These are phyloP conservation scores for Microdon myrmicae DNA, from an alignment of 2,888 invertebrate genomes.

Conservation along the genomic window DNA sequence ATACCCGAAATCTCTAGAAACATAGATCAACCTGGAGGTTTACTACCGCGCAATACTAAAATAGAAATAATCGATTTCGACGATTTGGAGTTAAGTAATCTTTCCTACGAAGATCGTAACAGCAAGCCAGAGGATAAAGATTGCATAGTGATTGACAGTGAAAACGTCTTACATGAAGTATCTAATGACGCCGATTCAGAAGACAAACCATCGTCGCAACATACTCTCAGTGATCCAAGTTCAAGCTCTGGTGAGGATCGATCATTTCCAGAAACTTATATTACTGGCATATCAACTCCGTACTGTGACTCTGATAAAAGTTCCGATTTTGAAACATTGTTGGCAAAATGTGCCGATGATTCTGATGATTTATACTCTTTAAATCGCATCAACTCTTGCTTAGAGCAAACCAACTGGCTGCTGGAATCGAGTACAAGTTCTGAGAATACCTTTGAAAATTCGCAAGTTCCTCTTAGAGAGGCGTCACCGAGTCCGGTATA, in stretches of 20 bases:
- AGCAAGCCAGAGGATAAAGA: background rate
- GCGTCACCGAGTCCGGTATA: background rate
- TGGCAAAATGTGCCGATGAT: constrained; percentile 4
- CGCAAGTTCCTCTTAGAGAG: background rate
- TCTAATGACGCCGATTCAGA: background rate
- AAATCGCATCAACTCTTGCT: background rate
- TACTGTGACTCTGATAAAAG: background rate
- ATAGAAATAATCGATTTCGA: constrained; percentile 17
- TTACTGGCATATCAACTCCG: background rate
- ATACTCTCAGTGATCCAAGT: background rate
- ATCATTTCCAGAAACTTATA: background rate
- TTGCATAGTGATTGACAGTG: too few species aligned
- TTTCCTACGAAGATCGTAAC: background rate
- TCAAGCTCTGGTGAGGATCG: too few species aligned
- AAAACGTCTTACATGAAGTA: background rate
- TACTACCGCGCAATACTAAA: background rate
- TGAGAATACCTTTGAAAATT: background rate
- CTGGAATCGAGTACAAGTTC: background rate
- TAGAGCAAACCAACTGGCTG: constrained; percentile 5
- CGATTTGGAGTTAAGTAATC: constrained; percentile 13
- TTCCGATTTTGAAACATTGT: constrained; percentile 1
- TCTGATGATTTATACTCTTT: background rate
- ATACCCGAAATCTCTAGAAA: background rate
- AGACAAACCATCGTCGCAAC: background rate
- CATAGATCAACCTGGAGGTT: too few species aligned